A percentile compares a stretch with the other conserved stretches of the same genome.
phyloP scores from a whole-genome alignment of 2,797 vertebrate genomes.

The Knipowitschia caucasica region DNA sequence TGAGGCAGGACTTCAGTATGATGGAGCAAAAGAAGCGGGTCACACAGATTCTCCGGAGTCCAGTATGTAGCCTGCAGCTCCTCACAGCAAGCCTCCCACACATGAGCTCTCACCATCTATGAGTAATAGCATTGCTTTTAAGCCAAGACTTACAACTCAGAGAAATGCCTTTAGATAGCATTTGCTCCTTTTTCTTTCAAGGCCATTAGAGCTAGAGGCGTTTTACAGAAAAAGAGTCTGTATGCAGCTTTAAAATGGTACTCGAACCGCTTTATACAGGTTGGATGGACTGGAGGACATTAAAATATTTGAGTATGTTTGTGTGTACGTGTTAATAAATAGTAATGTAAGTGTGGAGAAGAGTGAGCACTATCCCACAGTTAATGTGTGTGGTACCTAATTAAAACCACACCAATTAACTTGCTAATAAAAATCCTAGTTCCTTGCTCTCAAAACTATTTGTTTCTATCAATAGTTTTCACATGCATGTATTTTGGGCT shows the following conservation, averaged over 20 bases:
- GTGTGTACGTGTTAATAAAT: too few relatives aligned
- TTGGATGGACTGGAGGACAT: too few relatives aligned
- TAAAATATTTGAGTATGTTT: too few relatives aligned
- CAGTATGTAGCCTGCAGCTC: constrained; percentile 72
- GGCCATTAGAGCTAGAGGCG: neutral
- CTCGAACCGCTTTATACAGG: neutral
- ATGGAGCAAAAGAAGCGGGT: constrained; percentile 97
- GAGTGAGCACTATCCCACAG: too few relatives aligned
- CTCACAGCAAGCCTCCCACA: constrained; percentile 39
- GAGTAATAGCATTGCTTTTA: constrained; percentile 43
- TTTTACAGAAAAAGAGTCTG: neutral
- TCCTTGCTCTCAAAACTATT: too few relatives aligned
- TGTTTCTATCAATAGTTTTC: too few relatives aligned
- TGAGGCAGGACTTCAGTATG: constrained; percentile 95
- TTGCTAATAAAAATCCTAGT: too few relatives aligned
- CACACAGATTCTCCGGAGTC: constrained; percentile 94
- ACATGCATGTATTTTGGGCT: too few relatives aligned
- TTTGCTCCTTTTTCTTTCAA: constrained; percentile 11
- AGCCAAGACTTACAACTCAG: constrained; percentile 13
- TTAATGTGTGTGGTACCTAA: too few relatives aligned
- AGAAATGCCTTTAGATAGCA: constrained; percentile 12
- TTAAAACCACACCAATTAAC: too few relatives aligned
- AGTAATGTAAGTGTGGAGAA: too few relatives aligned
- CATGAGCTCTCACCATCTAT: constrained; percentile 33
- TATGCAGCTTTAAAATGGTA: neutral